Evolutionary conservation across 2,113 vertebrate species (phyloP), one percentile per base, ranked within the genome.

Genomic region (Cephalopholis sonnerati): DNA sequence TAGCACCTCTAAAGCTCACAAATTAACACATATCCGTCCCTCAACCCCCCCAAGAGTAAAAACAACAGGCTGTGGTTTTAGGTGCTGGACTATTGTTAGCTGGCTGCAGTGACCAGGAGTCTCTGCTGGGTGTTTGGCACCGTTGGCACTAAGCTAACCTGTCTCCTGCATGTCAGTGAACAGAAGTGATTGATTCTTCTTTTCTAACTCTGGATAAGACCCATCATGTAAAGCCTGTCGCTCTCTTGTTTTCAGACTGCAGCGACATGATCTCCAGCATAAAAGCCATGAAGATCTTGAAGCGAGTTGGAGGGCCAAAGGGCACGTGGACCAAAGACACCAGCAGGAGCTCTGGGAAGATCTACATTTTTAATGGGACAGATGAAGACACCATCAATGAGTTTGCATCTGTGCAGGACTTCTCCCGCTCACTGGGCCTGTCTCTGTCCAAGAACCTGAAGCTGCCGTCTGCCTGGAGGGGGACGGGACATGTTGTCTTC

Each of bases 211-310:
- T 25, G 58, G 24, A 46, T 32, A 24, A 11, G 22, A 36, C 7
- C 22, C 29, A 12, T 66, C 3, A 17, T 72, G 16, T 63, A 61
- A 55, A 53, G 5, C 22, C 17, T 71, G 50, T 71, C 11, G 3
- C 20, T 64, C 9, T 66, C 63, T 83, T 55, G 13, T 22, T 50
- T 74, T n/a, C 89, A 99, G 98, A 98, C 74, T 99, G 98, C 92
- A 96, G 95, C 0, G 96, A 99, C 92, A 97, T 98, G 87, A 96
- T 99, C 63, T 96, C 97, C 51, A 97, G 95, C 4, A 95, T 99
- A 86, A 98, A 96, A 83, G 97, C 97, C 89, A 98, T 99, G 98
- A 99, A 99, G 95, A 98, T 99, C 85, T 83, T 99, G 78, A 99
- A 99, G 93, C 94, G 96, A 24, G 95, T 97, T 0, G 98, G 98